Conservation (phyloP, 2,888 invertebrate species). For the Tipula lateralis region DNA sequence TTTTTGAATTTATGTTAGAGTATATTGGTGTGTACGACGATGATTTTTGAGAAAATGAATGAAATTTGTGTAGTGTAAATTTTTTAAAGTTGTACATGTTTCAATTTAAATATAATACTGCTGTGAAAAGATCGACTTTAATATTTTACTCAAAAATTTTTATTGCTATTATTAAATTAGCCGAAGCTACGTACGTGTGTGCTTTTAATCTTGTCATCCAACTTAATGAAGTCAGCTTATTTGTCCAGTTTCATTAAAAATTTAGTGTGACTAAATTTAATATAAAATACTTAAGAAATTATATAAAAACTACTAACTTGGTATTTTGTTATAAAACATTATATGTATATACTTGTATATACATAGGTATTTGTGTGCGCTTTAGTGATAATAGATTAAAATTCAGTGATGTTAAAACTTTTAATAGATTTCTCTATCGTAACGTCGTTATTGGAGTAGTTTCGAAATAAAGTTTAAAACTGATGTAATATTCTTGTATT, state of each 20-base stretch:
- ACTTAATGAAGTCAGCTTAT: no score
- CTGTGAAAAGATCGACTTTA: neutral
- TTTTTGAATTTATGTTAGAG: neutral
- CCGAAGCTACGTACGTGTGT: neutral
- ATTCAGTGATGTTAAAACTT: constrained; percentile 1
- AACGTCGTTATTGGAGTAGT: neutral
- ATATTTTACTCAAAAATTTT: neutral
- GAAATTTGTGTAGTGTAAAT: neutral
- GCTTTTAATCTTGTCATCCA: neutral
- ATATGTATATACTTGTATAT: neutral
- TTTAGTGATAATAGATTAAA: neutral
- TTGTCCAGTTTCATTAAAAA: neutral
- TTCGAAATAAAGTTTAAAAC: neutral
- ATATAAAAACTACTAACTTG: neutral
- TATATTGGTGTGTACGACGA: neutral
- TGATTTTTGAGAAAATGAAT: neutral
- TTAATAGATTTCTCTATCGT: neutral
- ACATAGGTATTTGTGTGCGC: neutral
- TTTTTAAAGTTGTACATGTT: neutral
- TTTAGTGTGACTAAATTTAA: neutral
- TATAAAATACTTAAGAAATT: neutral
- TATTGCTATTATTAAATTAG: neutral
- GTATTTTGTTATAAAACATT: neutral
- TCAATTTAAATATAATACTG: neutral
- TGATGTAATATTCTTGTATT: neutral